Evolutionary conservation across 1,140 invertebrate genomes (phyloP).

Genomic region (Eubasilissa regina): DNA sequence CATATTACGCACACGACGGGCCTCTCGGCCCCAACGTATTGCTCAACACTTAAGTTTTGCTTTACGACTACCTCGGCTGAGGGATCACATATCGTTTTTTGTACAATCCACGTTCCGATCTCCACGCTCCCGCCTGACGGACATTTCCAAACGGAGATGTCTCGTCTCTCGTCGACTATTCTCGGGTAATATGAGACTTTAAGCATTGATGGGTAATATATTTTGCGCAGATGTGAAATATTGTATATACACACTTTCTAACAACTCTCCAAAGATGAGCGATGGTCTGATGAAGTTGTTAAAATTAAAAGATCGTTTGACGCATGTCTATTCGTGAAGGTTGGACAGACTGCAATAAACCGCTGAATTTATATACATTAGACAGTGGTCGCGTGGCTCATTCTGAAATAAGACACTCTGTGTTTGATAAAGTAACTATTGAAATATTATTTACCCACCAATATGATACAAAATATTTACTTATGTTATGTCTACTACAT

Average conservation of each 20-base stretch:
- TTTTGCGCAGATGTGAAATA: not conserved
- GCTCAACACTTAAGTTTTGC: conserved; percentile 45
- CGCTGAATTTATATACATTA: not conserved
- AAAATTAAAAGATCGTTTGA: conserved; percentile 8
- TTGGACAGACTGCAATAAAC: conserved; percentile 14
- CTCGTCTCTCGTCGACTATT: not conserved
- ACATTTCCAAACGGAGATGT: not conserved
- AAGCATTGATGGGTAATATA: not conserved
- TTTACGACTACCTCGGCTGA: conserved; percentile 49
- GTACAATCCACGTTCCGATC: not conserved
- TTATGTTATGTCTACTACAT: too few species aligned
- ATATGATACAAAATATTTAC: too few species aligned
- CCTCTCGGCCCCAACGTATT: conserved; percentile 50
- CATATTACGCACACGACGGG: conserved; percentile 4
- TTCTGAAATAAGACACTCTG: too few species aligned
- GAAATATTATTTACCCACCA: too few species aligned
- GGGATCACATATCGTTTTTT: conserved; percentile 52
- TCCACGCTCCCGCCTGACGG: not conserved
- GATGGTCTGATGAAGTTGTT: not conserved
- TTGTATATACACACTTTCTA: conserved; percentile 4
- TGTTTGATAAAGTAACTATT: too few species aligned
- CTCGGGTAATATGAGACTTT: not conserved
- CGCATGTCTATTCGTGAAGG: conserved; percentile 21
- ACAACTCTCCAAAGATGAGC: not conserved
- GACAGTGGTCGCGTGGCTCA: conserved; percentile 13